Evolutionary conservation across 92 coral and sea anemone species (phyloP), one percentile per base, ranked within the genome.

Genomic region (Desmophyllum pertusum): DNA sequence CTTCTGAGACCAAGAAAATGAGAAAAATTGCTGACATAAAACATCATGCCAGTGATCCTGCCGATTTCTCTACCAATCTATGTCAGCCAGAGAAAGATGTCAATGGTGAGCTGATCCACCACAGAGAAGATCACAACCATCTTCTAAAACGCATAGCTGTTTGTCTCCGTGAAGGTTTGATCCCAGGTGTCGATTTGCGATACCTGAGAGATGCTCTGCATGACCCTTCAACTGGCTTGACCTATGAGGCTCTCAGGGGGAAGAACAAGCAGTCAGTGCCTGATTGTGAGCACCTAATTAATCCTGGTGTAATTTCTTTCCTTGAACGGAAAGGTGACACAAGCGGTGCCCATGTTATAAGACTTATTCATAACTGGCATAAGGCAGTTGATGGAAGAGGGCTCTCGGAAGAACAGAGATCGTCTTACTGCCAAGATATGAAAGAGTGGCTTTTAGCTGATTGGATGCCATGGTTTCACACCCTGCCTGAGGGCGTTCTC

Each of bases 351-450:
- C 40, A n/a, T 18, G 89, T 91, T 4, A 9, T 93, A 5, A 82
- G 43, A 39, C 30, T 78, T 4, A 83, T 93, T 18, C 94, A 91
- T 42, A 93, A 88, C 83, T 93, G 96, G 93, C 93, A 93, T 63
- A 90, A 90, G 61, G 92, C 94, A 17, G 92, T 93, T 53, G 97
- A 93, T 85, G 97, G 94, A 0, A 74, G 97, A 78, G 97, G 97
- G 5, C 33, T 93, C 0, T 48, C 81, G 10, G 90, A 88, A 74
- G 86, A 73, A 23, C 75, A 42, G 53, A 29, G 92, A 23, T 87
- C 92, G 1, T 13, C 13, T 7, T 90, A 85, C 46, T 73, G 68
- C 64, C 29, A 66, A 51, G 94, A 87, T 18, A 48, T 90, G 77
- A 93, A 84, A 39, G 73, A 42, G 38, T 90, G 97, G 97, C 33